Evolutionary conservation across 1,140 invertebrate species (phyloP).

Genomic region (Drosophila truncata): DNA sequence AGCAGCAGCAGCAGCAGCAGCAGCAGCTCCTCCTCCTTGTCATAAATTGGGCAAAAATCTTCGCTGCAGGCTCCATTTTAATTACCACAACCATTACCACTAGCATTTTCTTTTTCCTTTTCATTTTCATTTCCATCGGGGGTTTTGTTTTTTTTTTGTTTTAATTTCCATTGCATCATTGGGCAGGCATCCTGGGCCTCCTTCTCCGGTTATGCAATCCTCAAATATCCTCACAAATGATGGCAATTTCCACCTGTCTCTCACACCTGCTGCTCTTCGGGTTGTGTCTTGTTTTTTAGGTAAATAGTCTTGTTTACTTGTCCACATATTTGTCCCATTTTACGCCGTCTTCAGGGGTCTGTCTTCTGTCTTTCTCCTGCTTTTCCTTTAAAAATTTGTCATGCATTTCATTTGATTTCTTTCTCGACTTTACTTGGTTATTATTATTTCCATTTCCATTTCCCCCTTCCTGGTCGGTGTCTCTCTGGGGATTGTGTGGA

Average conservation of each 20-base stretch:
- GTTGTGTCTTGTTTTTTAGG: conserved; percentile 10
- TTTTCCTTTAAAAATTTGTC: conserved; percentile 46
- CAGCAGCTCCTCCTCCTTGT: neutral
- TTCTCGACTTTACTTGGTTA: conserved; percentile 7
- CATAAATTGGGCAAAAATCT: conserved; percentile 27
- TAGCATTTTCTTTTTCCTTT: neutral
- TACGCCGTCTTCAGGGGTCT: neutral
- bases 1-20: neutral
- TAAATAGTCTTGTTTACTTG: conserved; percentile 19
- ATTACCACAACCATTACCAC: conserved; percentile 4
- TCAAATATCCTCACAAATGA: conserved; percentile 29
- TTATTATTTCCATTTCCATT: conserved; percentile 9
- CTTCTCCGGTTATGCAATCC: conserved; percentile 27
- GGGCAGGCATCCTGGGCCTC: conserved; percentile 13
- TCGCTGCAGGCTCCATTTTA: conserved; percentile 25
- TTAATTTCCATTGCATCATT: conserved; percentile 22
- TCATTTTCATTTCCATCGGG: neutral
- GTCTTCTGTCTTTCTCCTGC: conserved; percentile 14
- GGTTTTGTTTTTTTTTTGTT: neutral
- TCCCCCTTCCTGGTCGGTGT: conserved; percentile 40
- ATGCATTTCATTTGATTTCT: conserved; percentile 61
- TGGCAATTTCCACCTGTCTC: conserved; percentile 8
- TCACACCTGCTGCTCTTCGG: neutral
- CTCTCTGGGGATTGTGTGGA: conserved; percentile 16
- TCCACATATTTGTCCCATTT: conserved; percentile 26